A percentile compares a stretch with the other conserved stretches of the same genome.
phyloP scores from a whole-genome alignment of 2,113 vertebrate species.

The Nibea coibor region DNA sequence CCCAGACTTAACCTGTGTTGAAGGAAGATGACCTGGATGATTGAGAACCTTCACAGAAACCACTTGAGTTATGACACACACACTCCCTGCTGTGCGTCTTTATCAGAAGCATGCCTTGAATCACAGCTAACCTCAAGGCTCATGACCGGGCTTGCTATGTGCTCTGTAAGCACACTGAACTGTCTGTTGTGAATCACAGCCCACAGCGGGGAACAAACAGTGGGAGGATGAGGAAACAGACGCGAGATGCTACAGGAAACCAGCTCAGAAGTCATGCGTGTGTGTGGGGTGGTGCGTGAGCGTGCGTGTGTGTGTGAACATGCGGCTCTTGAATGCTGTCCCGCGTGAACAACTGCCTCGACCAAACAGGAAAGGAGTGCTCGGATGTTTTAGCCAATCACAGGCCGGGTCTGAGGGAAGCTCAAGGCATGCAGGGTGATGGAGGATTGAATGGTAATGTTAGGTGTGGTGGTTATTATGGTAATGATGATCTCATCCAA shows the following conservation, averaged over 20 bases:
- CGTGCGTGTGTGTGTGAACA: not conserved
- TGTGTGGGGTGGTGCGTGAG: not conserved
- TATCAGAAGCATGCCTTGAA: not conserved
- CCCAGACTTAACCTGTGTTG: too few species aligned
- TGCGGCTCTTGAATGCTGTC: not conserved
- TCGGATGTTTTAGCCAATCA: conserved; percentile 26
- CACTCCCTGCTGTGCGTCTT: not conserved
- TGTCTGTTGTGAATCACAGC: conserved; percentile 27
- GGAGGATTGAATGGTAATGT: too few species aligned
- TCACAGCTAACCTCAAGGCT: not conserved
- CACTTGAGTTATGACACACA: too few species aligned
- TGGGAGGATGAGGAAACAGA: not conserved
- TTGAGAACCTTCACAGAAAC: too few species aligned
- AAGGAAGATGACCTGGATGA: too few species aligned
- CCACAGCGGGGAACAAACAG: not conserved
- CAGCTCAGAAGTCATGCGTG: not conserved
- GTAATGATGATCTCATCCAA: not conserved
- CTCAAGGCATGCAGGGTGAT: not conserved
- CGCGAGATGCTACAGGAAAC: not conserved
- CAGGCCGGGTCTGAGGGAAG: not conserved
- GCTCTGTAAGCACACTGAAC: not conserved
- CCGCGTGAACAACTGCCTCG: conserved; percentile 22
- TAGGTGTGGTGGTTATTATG: not conserved
- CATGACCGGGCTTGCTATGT: conserved; percentile 15
- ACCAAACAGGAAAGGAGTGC: not conserved